Base-by-base conservation (phyloP, 2,113 vertebrate genomes). In the Cyanoramphus novaezelandiae region DNA sequence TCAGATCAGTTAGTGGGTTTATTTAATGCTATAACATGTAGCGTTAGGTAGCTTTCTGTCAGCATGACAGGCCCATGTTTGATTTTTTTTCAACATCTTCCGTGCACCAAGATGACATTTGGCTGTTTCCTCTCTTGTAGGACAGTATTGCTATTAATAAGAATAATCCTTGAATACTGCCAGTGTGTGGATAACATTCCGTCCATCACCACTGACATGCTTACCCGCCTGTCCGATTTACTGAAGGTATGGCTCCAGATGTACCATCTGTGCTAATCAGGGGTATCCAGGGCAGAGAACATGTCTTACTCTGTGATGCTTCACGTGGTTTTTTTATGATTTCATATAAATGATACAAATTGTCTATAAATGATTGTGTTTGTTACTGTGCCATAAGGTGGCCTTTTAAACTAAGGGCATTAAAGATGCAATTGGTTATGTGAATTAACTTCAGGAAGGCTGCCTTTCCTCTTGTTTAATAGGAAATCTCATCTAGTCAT, bases 141-240 rank as follows among this genome's bases (percentile, higher is more conserved):
- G 96, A 99, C 99, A 33, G 99, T 99, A 59, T 98, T 99, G 98
- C 98, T 99, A 94, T 98, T 99, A 95, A 99, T 99, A 97, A 98
- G 99, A 97, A 99, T 99, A 95, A 99, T 99, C 95, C 98, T 99
- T 92, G 99, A 99, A 95, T 99, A 99, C 96, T 99, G 99, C 97
- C 99, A 99, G 97, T 99, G 99, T 96, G 99, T 99, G 94, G 99
- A 99, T 82, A 99, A 99, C 97, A 99, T 99, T 97, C 99, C 99
- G 9, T 99, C 99, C 92, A 98, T 99, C 97, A 97, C 99, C 90
- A 99, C 99, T 17, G 99, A 99, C 97, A 99, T 99, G 99, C 98
- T 99, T 72, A 99, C 99, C 14, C 99, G 99, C 62, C 98, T 99
- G 57, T 98, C 99, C 1, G 99, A 99, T 96, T 98, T 99, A 75